Percentiles rank a stretch among this genome's conserved stretches.
Conservation (phyloP, 2,888 invertebrate genomes). For the Xanthia icteritia region DNA sequence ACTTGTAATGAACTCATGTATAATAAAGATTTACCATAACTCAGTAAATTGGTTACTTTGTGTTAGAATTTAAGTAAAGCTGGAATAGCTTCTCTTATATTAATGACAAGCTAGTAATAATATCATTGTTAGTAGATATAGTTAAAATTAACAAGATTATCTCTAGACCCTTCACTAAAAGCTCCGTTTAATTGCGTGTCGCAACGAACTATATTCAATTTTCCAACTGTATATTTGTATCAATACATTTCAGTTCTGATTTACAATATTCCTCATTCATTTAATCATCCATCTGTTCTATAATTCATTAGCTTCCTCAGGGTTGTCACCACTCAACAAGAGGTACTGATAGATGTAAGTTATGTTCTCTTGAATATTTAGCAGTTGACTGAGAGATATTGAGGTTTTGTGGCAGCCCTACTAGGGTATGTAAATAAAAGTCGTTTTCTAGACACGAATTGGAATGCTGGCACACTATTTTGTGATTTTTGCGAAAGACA, state of each 20-base stretch:
- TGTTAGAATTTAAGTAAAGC: not conserved
- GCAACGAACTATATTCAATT: conserved; percentile 3
- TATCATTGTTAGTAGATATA: not conserved
- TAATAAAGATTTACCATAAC: not conserved
- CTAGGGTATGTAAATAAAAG: conserved; percentile 55
- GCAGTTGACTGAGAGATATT: conserved; percentile 60
- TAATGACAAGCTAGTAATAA: not conserved
- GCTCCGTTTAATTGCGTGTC: conserved; percentile 16
- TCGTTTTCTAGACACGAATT: conserved; percentile 41
- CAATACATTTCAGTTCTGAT: conserved; percentile 45
- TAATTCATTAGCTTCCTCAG: conserved; percentile 74
- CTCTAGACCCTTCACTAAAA: not conserved
- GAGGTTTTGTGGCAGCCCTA: conserved; percentile 59
- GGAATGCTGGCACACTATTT: conserved; percentile 52
- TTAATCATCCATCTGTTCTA: conserved; percentile 72
- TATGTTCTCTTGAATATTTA: conserved; percentile 80
- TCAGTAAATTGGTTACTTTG: not conserved
- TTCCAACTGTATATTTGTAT: conserved; percentile 19
- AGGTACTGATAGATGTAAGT: conserved; percentile 69
- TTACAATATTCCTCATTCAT: conserved; percentile 69
- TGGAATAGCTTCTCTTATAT: not conserved
- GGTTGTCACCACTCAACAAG: conserved; percentile 66
- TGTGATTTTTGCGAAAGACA: conserved; percentile 38
- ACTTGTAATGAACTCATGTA: not conserved
- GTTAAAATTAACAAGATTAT: not conserved